Evolutionary conservation across 2,888 invertebrate genomes (phyloP), one percentile per base, ranked within the genome.

Genomic region (Nebria brevicollis): DNA sequence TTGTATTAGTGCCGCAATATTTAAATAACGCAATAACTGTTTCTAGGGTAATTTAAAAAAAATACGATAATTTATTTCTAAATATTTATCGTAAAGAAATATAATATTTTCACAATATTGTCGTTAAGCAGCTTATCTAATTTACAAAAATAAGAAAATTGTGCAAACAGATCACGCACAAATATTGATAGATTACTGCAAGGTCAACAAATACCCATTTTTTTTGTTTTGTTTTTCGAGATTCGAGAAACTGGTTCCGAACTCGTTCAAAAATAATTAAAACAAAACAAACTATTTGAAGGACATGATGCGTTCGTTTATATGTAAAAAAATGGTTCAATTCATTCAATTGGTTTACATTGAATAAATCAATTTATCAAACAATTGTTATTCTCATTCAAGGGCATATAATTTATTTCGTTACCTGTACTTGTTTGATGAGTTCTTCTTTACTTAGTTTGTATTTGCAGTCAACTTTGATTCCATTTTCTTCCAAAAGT

Each of bases 381-480:
- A 66, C 66, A 25, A 25, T 66, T 66, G 25, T 66, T 7, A 66
- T 3, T 68, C 20, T 68, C 10, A 68, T 68, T 20, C 68, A 68
- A 68, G 68, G 68, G n/a, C 68, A 26, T 74, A 65, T 41, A n/a
- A 79, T 72, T 65, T 54, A 78, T 6, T 54, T 73, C 43, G 92
- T 91, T 91, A 97, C 97, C 91, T 94, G 92, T 82, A 98, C 94
- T 91, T 96, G 96, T 85, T 93, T 89, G 26, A 97, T 91, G 0
- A 98, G 92, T 86, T 97, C 93, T 4, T 95, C 94, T 86, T 94
- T 94, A 0, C 94, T 89, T 85, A 97, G 90, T 87, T 96, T 96
- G 41, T 95, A 92, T 86, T 94, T 96, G 84, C 93, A 94, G 73
- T 94, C 94, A 81, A 97, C 97, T 82, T 93, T 90, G 84, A 98